Conservation (phyloP, 2,113 vertebrate genomes). For the Progne subis region DNA sequence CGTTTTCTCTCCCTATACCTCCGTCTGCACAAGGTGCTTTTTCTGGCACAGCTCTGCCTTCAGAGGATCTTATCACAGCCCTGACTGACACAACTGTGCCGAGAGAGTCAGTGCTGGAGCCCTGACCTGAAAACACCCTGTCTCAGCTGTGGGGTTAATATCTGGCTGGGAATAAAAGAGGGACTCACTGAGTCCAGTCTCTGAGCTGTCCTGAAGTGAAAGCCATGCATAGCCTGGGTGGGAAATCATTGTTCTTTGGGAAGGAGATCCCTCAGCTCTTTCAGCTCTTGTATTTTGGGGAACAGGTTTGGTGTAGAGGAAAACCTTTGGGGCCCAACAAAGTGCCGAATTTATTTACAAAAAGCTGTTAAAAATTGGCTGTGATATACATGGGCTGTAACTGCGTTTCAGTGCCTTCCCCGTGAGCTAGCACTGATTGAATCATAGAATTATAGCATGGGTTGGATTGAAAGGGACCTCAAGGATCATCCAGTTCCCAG, state of each 20-base stretch:
- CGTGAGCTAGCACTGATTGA: background rate
- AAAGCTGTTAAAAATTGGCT: background rate
- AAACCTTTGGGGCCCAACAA: background rate
- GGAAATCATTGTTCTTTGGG: background rate
- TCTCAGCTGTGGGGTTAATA: background rate
- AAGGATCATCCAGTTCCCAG: background rate
- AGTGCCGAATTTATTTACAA: background rate
- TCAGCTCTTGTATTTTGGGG: background rate
- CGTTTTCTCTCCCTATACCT: background rate
- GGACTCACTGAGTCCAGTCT: background rate
- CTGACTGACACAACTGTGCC: background rate
- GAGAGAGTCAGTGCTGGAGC: background rate
- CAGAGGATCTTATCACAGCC: background rate
- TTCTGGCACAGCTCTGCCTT: background rate
- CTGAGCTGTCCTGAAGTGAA: background rate
- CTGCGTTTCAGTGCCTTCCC: background rate
- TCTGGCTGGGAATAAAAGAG: fast-evolving
- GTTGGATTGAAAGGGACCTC: background rate
- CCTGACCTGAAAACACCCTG: background rate
- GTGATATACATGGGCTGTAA: fast-evolving
- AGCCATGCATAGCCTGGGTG: background rate
- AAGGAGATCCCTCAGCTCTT: background rate
- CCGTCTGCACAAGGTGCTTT: background rate
- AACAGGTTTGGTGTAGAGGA: background rate
- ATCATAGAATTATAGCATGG: background rate